These are phyloP conservation scores for Callipepla californica DNA, from an alignment of 2,113 vertebrate species.

Conservation along the genomic window DNA sequence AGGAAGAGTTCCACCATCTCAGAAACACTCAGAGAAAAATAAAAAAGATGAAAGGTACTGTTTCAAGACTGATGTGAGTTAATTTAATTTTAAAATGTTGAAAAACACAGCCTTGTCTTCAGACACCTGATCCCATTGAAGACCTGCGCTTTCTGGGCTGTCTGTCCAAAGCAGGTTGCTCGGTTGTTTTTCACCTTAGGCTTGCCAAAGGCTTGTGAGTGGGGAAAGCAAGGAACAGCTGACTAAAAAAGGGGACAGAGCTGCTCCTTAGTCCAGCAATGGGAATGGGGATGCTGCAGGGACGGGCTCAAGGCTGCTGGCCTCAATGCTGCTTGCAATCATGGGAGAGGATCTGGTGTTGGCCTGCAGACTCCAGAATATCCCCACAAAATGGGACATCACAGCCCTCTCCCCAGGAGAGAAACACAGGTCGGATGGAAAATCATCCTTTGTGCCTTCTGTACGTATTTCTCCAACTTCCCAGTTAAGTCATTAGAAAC, in stretches of 20 bases:
- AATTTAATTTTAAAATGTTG: background rate
- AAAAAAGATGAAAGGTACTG: background rate
- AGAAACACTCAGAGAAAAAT: background rate
- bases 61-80: background rate
- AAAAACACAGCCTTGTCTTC: background rate
- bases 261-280: background rate
- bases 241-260: conserved; percentile 19
- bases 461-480: background rate
- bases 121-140: conserved; percentile 24
- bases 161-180: conserved; percentile 14
- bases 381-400: accelerated
- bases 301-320: background rate
- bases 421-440: background rate
- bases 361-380: background rate
- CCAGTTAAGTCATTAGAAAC: background rate
- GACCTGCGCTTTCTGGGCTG: background rate
- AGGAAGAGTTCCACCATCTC: background rate
- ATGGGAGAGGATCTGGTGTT: background rate
- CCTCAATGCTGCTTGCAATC: background rate
- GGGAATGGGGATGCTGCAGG: background rate
- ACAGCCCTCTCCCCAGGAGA: background rate
- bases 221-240: background rate
- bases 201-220: background rate
- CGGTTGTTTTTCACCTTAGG: background rate
- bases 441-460: background rate